Evolutionary conservation across 2,888 invertebrate species (phyloP), one percentile per base, ranked within the genome.

Genomic region (Yponomeuta plumbellus): DNA sequence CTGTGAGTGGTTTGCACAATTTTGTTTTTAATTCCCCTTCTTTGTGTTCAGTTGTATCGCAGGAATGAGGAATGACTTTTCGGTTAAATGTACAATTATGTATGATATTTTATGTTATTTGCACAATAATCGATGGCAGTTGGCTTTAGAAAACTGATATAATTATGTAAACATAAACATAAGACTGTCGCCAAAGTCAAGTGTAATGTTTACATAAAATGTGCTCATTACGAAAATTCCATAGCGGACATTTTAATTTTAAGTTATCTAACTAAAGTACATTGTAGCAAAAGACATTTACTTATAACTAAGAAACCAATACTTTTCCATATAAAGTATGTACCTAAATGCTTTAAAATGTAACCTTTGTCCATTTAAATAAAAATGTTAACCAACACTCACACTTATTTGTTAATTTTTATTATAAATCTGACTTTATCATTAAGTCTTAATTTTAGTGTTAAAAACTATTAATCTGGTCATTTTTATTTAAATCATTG

Each of bases 401-500:
- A 90, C 88, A 87, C 80, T 80, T 86, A 86, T 83, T 84, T 88
- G 84, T 88, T 90, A 88, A 82, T 84, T 83, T 83, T 88, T 83
- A 84, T 83, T 84, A 83, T 87, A 88, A 86, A 84, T 83, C 83
- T 87, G 88, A 88, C 88, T 83, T 75, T 85, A 82, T 79, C 77
- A 81, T 84, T 88, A 87, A 86, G 86, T 83, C 83, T 81, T 86
- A 85, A 52, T 86, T 85, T 87, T 85, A 89, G 86, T 85, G 79
- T 81, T 83, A 79, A 83, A 86, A 88, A 84, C 83, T 86, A 90
- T 88, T 91, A 91, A 91, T 91, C 91, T 91, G 91, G 91, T 91
- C 90, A 91, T 90, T 90, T 87, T 89, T 85, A 88, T 90, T 89
- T 88, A 90, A 88, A 90, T 85, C 88, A 87, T 88, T 89, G 86